Evolutionary conservation across 2,113 vertebrate species (phyloP), one percentile per base, ranked within the genome.

Genomic region (Hippocampus guttulatus): DNA sequence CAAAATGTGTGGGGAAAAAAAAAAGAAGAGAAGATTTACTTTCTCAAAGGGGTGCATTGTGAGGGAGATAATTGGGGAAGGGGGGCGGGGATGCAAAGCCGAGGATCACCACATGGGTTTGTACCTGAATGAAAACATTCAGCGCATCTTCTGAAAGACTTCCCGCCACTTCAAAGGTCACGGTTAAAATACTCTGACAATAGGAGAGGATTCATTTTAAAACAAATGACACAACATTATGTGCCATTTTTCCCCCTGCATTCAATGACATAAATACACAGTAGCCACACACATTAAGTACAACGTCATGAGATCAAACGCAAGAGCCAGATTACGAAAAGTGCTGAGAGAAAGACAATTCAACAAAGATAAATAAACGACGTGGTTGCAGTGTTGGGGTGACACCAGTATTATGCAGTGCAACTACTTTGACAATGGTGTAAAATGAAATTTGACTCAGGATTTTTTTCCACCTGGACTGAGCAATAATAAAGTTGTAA

Each of bases 121-220:
- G 71, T 88, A 98, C 97, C 92, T 98, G 96, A 90, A 99, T 92
- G 85, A 96, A 97, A 21, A 93, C 33, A 79, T 98, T 93, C 68
- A 98, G 85, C 30, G 87, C 86, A 74, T 98, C 95, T 87, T 99
- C 97, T 62, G 87, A 91, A 75, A 94, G 79, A 84, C 88, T 92
- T 84, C 95, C 97, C 30, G 78, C 85, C 68, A 94, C 91, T 91
- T 99, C 96, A 91, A 99, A 95, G 2, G 96, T 99, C 80, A 93
- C 90, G 12, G 97, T 99, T 80, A 93, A 83, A 90, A 99, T 95
- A 85, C 88, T 94, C 97, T 98, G 78, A 70, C 69, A 75, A 61
- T 1, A 45, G 68, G 15, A 75, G 3, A 16, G 49, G 68, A 74
- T 4, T 64, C 23, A 21, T 67, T 25, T 67, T 11, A 30, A 25